Conservation (phyloP, 2,797 vertebrate genomes). For the Menidia menidia region DNA sequence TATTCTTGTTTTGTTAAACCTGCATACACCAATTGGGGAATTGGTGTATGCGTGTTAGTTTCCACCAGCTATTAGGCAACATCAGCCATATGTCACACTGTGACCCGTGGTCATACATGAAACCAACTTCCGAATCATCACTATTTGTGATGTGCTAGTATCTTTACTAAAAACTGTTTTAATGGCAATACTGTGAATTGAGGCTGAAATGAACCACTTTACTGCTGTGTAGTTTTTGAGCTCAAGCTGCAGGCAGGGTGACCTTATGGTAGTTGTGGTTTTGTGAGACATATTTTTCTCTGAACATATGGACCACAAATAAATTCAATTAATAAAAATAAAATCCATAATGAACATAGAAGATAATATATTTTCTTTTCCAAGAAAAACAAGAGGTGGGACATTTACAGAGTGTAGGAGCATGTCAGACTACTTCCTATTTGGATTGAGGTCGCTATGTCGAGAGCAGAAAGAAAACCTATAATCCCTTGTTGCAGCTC, state of each 20-base stretch:
- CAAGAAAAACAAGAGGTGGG: conserved; percentile 83
- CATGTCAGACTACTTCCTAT: conserved; percentile 91
- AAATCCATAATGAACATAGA: conserved; percentile 19
- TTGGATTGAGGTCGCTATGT: conserved; percentile 83
- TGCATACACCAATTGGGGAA: too few relatives aligned
- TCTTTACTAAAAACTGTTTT: background rate
- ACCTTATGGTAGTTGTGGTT: background rate
- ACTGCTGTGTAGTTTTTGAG: background rate
- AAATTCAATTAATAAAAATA: background rate
- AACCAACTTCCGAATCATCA: background rate
- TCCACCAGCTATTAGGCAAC: conserved; percentile 63
- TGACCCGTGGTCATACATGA: conserved; percentile 40
- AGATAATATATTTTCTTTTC: conserved; percentile 43
- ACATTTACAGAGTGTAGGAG: conserved; percentile 95
- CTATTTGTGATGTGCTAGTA: conserved; percentile 1
- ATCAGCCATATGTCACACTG: conserved; percentile 65
- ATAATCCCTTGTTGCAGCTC: conserved; percentile 85
- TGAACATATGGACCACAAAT: background rate
- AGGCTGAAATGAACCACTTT: background rate
- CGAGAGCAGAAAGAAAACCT: conserved; percentile 86
- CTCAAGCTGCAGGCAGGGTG: conserved; percentile 1
- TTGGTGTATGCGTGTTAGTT: conserved; percentile 50
- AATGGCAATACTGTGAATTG: background rate
- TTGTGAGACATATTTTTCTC: background rate
- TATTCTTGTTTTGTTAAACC: background rate